A percentile compares a stretch with the other conserved stretches of the same genome.
These are phyloP conservation scores for Sminthurinus aureus DNA, from an alignment of 2,888 invertebrate species.

Conservation along the genomic window DNA sequence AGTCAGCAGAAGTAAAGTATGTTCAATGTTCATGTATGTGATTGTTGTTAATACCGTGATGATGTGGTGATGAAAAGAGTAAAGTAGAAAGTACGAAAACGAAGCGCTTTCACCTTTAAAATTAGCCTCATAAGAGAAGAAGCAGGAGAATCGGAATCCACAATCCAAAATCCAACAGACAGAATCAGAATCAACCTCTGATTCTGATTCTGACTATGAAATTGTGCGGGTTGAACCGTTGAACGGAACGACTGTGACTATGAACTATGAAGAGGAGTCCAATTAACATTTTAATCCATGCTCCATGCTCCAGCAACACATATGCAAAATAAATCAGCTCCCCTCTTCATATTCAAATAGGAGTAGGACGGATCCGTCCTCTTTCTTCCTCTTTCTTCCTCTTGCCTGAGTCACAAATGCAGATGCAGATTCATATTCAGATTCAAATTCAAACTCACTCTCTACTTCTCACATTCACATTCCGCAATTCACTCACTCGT, in stretches of 20 bases:
- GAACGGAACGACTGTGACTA: constrained; percentile 43
- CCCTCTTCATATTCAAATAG: constrained; percentile 45
- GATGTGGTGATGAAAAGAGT: constrained; percentile 23
- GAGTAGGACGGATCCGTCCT: constrained; percentile 31
- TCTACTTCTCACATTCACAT: neutral
- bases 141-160: constrained; percentile 4
- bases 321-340: constrained; percentile 48
- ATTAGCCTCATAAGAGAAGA: constrained; percentile 44
- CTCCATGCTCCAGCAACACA: constrained; percentile 46
- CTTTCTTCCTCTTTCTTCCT: constrained; percentile 27
- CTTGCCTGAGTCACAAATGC: neutral
- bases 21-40: neutral
- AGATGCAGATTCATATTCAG: neutral
- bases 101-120: constrained; percentile 45
- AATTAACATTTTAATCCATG: constrained; percentile 52
- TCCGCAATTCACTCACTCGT: neutral
- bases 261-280: constrained; percentile 47
- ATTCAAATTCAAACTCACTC: neutral
- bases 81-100: constrained; percentile 13
- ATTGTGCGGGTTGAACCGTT: constrained; percentile 27
- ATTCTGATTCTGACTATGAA: neutral
- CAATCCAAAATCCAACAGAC: neutral
- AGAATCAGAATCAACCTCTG: too few relatives aligned
- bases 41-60: constrained; percentile 22
- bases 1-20: neutral